Evolutionary conservation across 64 coral and sea anemone genomes (phyloP).

Genomic region (Orbicella faveolata): DNA sequence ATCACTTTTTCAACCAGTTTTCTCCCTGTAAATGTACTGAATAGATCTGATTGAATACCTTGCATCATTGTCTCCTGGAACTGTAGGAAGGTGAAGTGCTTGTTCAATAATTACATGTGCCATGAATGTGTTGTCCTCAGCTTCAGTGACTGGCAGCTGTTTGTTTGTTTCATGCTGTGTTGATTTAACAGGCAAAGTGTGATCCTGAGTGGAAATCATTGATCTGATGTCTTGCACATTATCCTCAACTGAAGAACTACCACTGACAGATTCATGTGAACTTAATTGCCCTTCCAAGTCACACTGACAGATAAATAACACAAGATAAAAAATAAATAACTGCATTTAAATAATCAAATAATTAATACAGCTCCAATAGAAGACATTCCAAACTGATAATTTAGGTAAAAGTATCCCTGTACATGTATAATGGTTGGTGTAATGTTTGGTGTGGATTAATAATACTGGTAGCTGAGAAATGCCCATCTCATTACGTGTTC

Average conservation of each 20-base stretch:
- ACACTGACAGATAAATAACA: background rate
- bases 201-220: background rate
- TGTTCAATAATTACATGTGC: slow-evolving; percentile 78
- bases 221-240: background rate
- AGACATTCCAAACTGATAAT: too few species aligned
- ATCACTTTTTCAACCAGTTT: too few species aligned
- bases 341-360: background rate
- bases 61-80: slow-evolving; percentile 35
- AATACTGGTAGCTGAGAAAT: too few species aligned
- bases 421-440: too few species aligned
- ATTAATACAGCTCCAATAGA: background rate
- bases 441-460: too few species aligned
- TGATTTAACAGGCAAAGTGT: background rate
- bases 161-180: background rate
- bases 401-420: too few species aligned
- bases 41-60: slow-evolving; percentile 12
- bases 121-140: slow-evolving; percentile 48
- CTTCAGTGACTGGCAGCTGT: slow-evolving; percentile 12
- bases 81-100: slow-evolving; percentile 66
- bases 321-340: background rate
- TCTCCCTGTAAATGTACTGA: too few species aligned
- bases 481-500: too few species aligned
- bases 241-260: background rate
- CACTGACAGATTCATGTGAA: slow-evolving; percentile 15
- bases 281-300: background rate